Evolutionary conservation across 2,888 invertebrate genomes (phyloP).

Genomic region (Diogma glabrata): DNA sequence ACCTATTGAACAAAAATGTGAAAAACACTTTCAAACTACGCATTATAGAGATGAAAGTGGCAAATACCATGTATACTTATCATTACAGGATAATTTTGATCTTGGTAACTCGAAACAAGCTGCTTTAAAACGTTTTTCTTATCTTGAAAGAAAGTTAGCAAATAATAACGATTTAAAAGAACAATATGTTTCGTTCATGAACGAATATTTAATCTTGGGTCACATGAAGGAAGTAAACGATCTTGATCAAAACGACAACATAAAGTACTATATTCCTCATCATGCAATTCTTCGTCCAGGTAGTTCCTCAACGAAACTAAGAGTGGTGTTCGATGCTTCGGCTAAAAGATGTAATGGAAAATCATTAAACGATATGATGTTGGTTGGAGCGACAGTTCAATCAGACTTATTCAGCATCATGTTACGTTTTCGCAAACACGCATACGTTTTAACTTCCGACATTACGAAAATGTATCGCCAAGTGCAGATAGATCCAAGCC

Average conservation of each 20-base stretch:
- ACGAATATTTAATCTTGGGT: slow-evolving; percentile 18
- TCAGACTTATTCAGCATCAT: slow-evolving; percentile 17
- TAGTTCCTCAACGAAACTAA: slow-evolving; percentile 9
- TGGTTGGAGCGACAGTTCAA: slow-evolving; percentile 15
- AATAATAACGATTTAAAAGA: slow-evolving; percentile 14
- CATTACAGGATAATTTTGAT: slow-evolving; percentile 15
- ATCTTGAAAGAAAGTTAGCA: slow-evolving; percentile 18
- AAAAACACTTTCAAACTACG: slow-evolving; percentile 18
- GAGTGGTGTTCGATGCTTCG: slow-evolving; percentile 13
- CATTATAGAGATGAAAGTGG: slow-evolving; percentile 13
- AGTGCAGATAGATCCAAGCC: slow-evolving; percentile 4
- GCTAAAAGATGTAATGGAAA: slow-evolving; percentile 6
- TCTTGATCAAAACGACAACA: neutral
- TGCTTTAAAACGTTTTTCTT: slow-evolving; percentile 16
- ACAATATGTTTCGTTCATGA: slow-evolving; percentile 19
- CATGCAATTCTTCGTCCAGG: slow-evolving; percentile 16
- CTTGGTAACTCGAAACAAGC: slow-evolving; percentile 8
- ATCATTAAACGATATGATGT: slow-evolving; percentile 14
- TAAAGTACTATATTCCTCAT: slow-evolving; percentile 17
- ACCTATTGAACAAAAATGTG: slow-evolving; percentile 16
- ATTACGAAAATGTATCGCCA: slow-evolving; percentile 15
- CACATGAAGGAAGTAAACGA: slow-evolving; percentile 18
- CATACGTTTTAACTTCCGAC: slow-evolving; percentile 14
- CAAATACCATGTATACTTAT: slow-evolving; percentile 18
- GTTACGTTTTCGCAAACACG: slow-evolving; percentile 7